phyloP scores from a whole-genome alignment of 2,888 invertebrate species.

The Pterobdella sp. region DNA sequence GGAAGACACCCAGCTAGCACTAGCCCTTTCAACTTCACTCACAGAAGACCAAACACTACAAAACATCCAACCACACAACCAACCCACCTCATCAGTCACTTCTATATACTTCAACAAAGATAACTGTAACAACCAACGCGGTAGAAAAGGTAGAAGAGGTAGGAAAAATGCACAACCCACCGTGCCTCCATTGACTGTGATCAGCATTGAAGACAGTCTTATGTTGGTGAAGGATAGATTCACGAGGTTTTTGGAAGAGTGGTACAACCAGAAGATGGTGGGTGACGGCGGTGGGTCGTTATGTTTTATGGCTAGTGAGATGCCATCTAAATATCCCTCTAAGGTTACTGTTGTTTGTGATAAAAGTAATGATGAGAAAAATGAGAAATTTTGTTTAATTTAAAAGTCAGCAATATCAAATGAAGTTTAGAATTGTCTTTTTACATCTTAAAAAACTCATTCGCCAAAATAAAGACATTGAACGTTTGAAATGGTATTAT shows the following conservation, averaged over 20 bases:
- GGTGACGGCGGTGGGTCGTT: neutral
- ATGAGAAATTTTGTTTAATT: too few relatives aligned
- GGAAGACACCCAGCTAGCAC: slow-evolving; percentile 30
- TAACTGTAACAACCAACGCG: neutral
- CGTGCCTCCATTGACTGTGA: neutral
- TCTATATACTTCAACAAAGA: neutral
- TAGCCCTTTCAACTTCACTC: slow-evolving; percentile 28
- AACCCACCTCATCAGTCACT: too few relatives aligned
- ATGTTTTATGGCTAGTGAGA: too few relatives aligned
- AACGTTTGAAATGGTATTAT: too few relatives aligned
- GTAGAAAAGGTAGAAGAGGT: neutral
- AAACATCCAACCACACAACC: neutral
- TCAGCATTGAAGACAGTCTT: slow-evolving; percentile 1
- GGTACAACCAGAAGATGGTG: neutral
- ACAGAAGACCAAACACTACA: neutral
- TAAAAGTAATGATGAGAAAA: too few relatives aligned
- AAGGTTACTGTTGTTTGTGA: too few relatives aligned
- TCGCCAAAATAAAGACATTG: too few relatives aligned
- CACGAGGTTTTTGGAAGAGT: neutral
- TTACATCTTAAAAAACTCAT: too few relatives aligned
- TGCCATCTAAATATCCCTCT: too few relatives aligned
- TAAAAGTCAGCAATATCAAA: too few relatives aligned
- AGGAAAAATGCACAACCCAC: neutral
- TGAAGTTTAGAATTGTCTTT: too few relatives aligned
- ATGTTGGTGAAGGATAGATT: neutral